Evolutionary conservation across 2,113 vertebrate species (phyloP).

Genomic region (Saccopteryx bilineata): DNA sequence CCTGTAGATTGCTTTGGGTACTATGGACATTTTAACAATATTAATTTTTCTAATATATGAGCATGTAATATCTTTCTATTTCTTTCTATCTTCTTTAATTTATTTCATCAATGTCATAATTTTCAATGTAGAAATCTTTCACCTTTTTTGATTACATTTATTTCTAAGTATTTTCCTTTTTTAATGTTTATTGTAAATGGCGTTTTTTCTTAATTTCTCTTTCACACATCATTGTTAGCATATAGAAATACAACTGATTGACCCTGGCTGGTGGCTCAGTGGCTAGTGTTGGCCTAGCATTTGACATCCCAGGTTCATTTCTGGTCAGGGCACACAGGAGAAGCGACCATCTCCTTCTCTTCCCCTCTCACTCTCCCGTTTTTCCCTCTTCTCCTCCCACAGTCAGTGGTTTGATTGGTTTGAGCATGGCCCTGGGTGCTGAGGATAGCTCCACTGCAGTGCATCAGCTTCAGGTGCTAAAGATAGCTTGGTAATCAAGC

Average conservation of each 20-base stretch:
- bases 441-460: no score
- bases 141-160: background rate
- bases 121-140: background rate
- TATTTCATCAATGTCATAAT: background rate
- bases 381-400: no score
- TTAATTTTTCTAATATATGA: background rate
- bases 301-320: no score
- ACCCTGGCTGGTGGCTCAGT: no score
- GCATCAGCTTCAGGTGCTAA: no score
- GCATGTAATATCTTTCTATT: background rate
- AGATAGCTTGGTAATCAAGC: no score
- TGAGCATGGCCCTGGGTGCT: no score
- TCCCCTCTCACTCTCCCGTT: no score
- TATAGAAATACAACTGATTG: background rate
- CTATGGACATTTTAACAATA: background rate
- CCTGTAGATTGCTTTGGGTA: background rate
- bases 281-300: no score
- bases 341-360: no score
- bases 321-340: no score
- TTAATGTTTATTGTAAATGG: background rate
- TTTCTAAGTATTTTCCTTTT: background rate
- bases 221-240: background rate
- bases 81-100: background rate
- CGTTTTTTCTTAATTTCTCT: slow-evolving; percentile 30
- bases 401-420: no score